phyloP scores from a whole-genome alignment of 2,113 vertebrate species.

The Toxotes jaculatrix region DNA sequence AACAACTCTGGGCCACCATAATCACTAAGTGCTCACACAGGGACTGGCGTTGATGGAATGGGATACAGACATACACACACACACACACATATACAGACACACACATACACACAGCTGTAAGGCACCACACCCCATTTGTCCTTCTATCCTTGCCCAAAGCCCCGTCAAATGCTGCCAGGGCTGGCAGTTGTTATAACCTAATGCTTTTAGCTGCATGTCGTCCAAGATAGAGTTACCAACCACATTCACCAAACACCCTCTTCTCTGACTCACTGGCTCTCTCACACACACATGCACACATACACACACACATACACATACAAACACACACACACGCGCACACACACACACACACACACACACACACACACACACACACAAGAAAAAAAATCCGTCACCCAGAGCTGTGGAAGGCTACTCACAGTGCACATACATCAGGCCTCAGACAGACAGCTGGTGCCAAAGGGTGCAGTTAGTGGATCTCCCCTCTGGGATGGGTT shows the following conservation, averaged over 20 bases:
- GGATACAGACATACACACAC: slow-evolving; percentile 32
- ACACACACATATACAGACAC: neutral
- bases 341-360: slow-evolving; percentile 3
- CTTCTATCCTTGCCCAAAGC: slow-evolving; percentile 59
- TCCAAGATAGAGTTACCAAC: slow-evolving; percentile 75
- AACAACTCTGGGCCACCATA: slow-evolving; percentile 75
- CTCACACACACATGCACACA: slow-evolving; percentile 1
- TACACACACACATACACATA: slow-evolving; percentile 12
- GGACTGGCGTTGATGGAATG: slow-evolving; percentile 65
- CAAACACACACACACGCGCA: slow-evolving; percentile 1
- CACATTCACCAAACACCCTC: slow-evolving; percentile 58
- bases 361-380: slow-evolving; percentile 6
- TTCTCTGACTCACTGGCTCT: slow-evolving; percentile 27
- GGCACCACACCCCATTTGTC: slow-evolving; percentile 71
- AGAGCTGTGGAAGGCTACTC: slow-evolving; percentile 37
- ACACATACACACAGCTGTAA: slow-evolving; percentile 44
- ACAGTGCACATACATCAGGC: slow-evolving; percentile 39
- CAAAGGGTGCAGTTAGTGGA: slow-evolving; percentile 73
- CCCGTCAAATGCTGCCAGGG: slow-evolving; percentile 62
- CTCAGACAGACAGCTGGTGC: slow-evolving; percentile 76
- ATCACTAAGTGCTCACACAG: slow-evolving; percentile 76
- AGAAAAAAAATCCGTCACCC: slow-evolving; percentile 42
- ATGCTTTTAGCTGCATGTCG: slow-evolving; percentile 74
- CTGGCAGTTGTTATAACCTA: slow-evolving; percentile 74
- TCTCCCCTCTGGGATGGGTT: slow-evolving; percentile 59